Evolutionary conservation across 2,888 invertebrate genomes (phyloP).

Genomic region (Macrosoma leucophasiata): DNA sequence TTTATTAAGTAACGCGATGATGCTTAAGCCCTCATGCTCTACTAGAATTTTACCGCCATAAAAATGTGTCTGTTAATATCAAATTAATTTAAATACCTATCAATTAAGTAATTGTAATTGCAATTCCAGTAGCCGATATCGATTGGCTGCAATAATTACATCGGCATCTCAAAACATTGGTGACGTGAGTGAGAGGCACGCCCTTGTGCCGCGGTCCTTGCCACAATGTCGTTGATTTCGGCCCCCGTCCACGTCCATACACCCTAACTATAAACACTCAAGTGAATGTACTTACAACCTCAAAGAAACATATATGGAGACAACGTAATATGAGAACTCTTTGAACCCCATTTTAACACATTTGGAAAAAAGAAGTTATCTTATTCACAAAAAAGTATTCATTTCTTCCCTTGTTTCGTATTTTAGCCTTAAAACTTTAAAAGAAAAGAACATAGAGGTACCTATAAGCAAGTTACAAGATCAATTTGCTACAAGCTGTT

Average conservation of each 20-base stretch:
- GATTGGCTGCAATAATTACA: conserved; percentile 47
- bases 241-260: conserved; percentile 37
- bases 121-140: conserved; percentile 30
- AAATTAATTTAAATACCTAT: conserved; percentile 26
- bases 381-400: too few relatives aligned
- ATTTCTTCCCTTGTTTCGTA: too few relatives aligned
- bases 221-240: conserved; percentile 54
- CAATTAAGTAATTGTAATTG: conserved; percentile 31
- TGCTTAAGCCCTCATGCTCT: too few relatives aligned
- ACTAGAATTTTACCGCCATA: too few relatives aligned
- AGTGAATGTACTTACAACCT: conserved; percentile 61
- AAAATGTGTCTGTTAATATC: conserved; percentile 19
- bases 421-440: too few relatives aligned
- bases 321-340: too few relatives aligned
- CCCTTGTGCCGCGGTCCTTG: conserved; percentile 61
- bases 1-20: too few relatives aligned
- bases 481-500: too few relatives aligned
- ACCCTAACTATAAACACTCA: conserved; percentile 40
- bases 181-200: conserved; percentile 66
- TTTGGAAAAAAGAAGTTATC: too few relatives aligned
- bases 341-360: too few relatives aligned
- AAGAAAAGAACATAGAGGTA: too few relatives aligned
- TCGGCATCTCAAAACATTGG: conserved; percentile 52
- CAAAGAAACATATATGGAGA: conserved; percentile 21
- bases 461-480: too few relatives aligned